phyloP scores from a whole-genome alignment of 2,113 vertebrate species.

The Sinosuthora webbiana region DNA sequence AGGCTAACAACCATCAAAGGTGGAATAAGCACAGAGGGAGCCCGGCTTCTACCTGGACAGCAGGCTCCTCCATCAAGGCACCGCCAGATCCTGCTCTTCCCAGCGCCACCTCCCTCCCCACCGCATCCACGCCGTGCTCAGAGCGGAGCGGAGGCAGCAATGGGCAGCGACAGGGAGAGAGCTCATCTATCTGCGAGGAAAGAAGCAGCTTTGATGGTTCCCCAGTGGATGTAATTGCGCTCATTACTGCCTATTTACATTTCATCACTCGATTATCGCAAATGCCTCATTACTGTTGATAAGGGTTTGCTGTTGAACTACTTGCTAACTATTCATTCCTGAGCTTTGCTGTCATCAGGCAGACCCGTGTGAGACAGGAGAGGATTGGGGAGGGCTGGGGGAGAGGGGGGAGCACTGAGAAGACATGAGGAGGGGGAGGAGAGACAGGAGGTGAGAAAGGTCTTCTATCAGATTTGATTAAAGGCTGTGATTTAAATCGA shows the following conservation, averaged over 20 bases:
- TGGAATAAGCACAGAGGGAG: slow-evolving; percentile 69
- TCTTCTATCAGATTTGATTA: slow-evolving; percentile 85
- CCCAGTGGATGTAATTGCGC: slow-evolving; percentile 86
- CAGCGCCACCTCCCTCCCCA: background rate
- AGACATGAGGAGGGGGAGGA: slow-evolving; percentile 9
- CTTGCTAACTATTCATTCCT: slow-evolving; percentile 77
- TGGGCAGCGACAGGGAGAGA: slow-evolving; percentile 65
- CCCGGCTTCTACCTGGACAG: slow-evolving; percentile 68
- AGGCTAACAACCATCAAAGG: slow-evolving; percentile 72
- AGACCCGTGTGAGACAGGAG: background rate
- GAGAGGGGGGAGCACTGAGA: background rate
- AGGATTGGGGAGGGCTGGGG: background rate
- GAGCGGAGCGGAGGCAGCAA: slow-evolving; percentile 10
- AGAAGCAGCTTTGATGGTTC: slow-evolving; percentile 79
- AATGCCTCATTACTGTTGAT: slow-evolving; percentile 82
- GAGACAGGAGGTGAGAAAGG: slow-evolving; percentile 71
- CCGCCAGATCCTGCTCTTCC: background rate
- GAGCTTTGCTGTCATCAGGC: slow-evolving; percentile 61
- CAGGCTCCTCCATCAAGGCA: slow-evolving; percentile 9
- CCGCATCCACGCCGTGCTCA: background rate
- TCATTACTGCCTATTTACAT: slow-evolving; percentile 95
- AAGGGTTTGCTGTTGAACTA: slow-evolving; percentile 71
- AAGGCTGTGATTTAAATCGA: slow-evolving; percentile 88
- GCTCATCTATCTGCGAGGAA: slow-evolving; percentile 80
- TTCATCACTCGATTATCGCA: slow-evolving; percentile 89